Evolutionary conservation across 2,797 vertebrate genomes (phyloP).

Genomic region (Liparis tanakae): DNA sequence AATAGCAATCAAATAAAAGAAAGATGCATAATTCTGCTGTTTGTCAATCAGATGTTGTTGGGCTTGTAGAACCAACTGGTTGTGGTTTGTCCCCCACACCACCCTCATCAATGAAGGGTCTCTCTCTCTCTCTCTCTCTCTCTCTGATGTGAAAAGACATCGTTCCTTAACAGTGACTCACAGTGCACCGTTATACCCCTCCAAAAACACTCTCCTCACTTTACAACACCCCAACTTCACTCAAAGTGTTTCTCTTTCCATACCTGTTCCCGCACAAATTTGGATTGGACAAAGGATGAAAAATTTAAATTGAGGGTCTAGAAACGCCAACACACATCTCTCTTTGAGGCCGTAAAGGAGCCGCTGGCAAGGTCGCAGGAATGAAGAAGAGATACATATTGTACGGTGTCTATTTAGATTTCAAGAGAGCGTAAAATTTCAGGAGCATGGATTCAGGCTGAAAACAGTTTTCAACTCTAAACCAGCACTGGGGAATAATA

Average conservation of each 20-base stretch:
- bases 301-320: constrained; percentile 69
- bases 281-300: constrained; percentile 58
- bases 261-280: constrained; percentile 37
- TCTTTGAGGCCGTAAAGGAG: constrained; percentile 61
- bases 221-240: constrained; percentile 31
- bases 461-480: constrained; percentile 34
- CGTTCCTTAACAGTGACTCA: constrained; percentile 81
- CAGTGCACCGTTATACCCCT: constrained; percentile 71
- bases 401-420: constrained; percentile 65
- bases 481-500: constrained; percentile 47
- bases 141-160: constrained; percentile 73
- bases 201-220: constrained; percentile 59
- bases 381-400: constrained; percentile 61
- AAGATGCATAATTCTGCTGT: not conserved
- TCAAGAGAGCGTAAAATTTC: constrained; percentile 50
- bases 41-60: constrained; percentile 48
- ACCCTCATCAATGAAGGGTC: not conserved
- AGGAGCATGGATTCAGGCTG: constrained; percentile 49
- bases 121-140: constrained; percentile 17
- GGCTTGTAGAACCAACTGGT: constrained; percentile 22
- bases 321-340: constrained; percentile 73
- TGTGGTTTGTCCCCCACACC: not conserved
- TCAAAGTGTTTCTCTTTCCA: constrained; percentile 39
- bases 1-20: not conserved
- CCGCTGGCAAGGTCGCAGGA: constrained; percentile 68